These are phyloP conservation scores for Oncorhynchus mykiss DNA, from an alignment of 2,113 vertebrate genomes.

Conservation along the genomic window DNA sequence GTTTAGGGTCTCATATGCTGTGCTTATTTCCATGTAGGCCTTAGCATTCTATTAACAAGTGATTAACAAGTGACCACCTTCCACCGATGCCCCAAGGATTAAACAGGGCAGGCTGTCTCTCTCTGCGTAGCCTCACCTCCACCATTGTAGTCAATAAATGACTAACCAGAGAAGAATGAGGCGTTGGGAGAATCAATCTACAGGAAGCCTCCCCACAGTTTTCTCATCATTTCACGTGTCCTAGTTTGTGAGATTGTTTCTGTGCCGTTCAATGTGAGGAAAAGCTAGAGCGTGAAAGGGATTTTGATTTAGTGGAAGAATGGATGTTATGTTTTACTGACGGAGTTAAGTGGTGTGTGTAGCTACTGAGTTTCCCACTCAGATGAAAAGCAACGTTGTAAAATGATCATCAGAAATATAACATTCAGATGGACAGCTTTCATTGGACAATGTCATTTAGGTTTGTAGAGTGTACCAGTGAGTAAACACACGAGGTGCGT, in stretches of 20 bases:
- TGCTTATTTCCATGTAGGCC: conserved; percentile 96
- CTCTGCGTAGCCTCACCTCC: conserved; percentile 80
- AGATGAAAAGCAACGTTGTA: not conserved
- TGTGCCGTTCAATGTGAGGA: conserved; percentile 85
- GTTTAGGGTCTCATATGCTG: conserved; percentile 85
- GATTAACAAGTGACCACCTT: conserved; percentile 97
- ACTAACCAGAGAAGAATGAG: conserved; percentile 98
- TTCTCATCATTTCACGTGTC: conserved; percentile 95
- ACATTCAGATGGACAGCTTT: not conserved
- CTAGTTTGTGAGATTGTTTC: conserved; percentile 88
- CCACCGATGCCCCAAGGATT: conserved; percentile 93
- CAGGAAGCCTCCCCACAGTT: conserved; percentile 93
- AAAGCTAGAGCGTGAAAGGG: conserved; percentile 79
- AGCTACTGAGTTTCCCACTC: no score
- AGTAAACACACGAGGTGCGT: conserved; percentile 7
- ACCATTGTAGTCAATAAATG: conserved; percentile 99
- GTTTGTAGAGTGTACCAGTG: not conserved
- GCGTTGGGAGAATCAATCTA: conserved; percentile 98
- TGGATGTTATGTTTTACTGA: conserved; percentile 74
- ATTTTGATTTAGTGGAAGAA: conserved; percentile 81
- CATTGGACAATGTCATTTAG: not conserved
- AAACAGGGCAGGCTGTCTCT: conserved; percentile 86
- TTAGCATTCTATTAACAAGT: conserved; percentile 91
- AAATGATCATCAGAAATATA: not conserved
- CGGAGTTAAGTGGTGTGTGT: conserved; percentile 55